Evolutionary conservation across 2,797 vertebrate species (phyloP).

Genomic region (Scolopax bukidnonensis): DNA sequence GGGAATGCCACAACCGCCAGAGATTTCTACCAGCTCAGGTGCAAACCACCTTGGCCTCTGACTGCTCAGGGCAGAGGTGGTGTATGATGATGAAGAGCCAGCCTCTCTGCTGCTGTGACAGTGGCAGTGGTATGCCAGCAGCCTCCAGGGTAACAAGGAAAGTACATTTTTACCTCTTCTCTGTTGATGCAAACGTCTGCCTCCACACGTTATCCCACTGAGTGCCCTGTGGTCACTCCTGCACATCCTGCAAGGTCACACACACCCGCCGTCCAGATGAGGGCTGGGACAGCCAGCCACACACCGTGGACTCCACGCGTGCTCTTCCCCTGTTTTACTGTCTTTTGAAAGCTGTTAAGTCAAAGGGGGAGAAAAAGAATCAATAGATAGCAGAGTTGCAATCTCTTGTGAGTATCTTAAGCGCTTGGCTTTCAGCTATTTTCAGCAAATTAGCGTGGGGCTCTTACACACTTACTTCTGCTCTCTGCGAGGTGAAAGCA

Average conservation of each 20-base stretch:
- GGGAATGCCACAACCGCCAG: background rate
- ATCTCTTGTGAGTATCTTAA: background rate
- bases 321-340: background rate
- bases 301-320: background rate
- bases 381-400: background rate
- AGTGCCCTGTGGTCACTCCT: background rate
- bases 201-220: background rate
- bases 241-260: background rate
- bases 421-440: constrained; percentile 42
- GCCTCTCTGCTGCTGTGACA: background rate
- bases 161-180: background rate
- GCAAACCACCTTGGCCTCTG: background rate
- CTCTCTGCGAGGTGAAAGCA: constrained; percentile 34
- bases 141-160: background rate
- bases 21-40: background rate
- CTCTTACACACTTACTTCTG: constrained; percentile 17
- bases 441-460: constrained; percentile 41
- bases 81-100: background rate
- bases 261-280: rapidly evolving
- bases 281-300: background rate
- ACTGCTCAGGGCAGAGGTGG: background rate
- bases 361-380: background rate
- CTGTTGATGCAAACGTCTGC: background rate
- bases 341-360: background rate
- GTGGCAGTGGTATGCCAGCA: background rate